Evolutionary conservation across 2,797 vertebrate genomes (phyloP), one percentile per base, ranked within the genome.

Genomic region (Serranus cabrilla): DNA sequence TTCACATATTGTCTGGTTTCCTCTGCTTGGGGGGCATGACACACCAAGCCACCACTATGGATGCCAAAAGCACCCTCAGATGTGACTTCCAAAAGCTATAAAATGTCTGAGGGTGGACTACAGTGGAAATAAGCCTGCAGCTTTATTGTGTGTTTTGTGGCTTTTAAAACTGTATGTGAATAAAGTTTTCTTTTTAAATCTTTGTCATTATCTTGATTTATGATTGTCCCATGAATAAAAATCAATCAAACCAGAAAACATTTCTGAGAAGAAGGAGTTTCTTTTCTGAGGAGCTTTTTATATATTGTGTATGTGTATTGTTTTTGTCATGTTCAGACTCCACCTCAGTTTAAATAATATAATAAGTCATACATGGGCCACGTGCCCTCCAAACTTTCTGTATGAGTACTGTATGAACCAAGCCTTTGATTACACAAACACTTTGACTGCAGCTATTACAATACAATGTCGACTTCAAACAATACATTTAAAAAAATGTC

Each of bases 1-100:
- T 69, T 58, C 23, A 34, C 67, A 72, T 72, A 70, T 76, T 82
- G 56, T 81, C 47, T 71, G 68, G 58, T 83, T 80, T 88, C 65
- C 60, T 78, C 42, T 68, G 57, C 77, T 56, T 47, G 18, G 51
- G 60, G 47, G 50, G 49, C 47, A 49, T 65, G 78, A 80, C 72
- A 82, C 77, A 69, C 5, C 47, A 67, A 60, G 45, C 14, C 7
- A 1, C 46, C n/a, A 16, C 42, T 52, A 13, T 55, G 39, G 14
- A 67, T 42, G 25, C 61, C 58, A 80, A 47, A 73, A 55, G 67
- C 12, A 43, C 5, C 39, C 39, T 76, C 51, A 75, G 73, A 79
- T 66, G 65, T 76, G 21, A 74, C 43, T 78, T 78, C 65, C 37
- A 74, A 70, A 78, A 59, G 54, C 59, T 52, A 40, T 71, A 65